Conservation (phyloP, 2,113 vertebrate genomes). For the Nycticorax nycticorax region DNA sequence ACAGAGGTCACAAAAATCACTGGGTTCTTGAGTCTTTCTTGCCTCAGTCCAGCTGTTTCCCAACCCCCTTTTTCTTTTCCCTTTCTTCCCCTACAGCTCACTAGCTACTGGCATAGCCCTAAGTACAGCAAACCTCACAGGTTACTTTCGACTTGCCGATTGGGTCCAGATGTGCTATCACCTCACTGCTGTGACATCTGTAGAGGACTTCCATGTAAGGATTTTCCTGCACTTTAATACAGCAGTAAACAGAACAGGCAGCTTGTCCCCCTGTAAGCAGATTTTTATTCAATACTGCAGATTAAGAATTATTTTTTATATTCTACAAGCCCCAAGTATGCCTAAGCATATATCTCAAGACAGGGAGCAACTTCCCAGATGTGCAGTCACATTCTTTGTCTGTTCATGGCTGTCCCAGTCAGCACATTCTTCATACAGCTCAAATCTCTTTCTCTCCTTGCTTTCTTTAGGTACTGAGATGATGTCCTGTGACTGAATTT, state of each 20-base stretch:
- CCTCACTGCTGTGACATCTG: neutral
- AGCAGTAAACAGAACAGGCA: neutral
- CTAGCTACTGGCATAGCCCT: neutral
- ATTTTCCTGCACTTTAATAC: neutral
- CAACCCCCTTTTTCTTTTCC: neutral
- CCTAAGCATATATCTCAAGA: neutral
- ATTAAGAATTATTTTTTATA: neutral
- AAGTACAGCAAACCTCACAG: neutral
- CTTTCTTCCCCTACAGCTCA: neutral
- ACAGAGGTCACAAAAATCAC: neutral
- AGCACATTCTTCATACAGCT: neutral
- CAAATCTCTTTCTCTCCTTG: neutral
- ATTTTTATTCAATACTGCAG: neutral
- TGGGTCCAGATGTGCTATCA: neutral
- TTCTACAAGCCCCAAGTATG: neutral
- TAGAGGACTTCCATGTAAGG: neutral
- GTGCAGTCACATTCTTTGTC: neutral
- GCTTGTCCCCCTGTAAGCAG: neutral
- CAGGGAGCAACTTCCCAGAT: neutral
- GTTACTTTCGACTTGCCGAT: neutral
- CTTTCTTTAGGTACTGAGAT: neutral
- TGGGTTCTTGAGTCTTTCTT: neutral
- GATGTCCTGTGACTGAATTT: neutral
- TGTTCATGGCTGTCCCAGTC: neutral
- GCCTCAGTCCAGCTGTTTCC: neutral